phyloP scores from a whole-genome alignment of 2,113 vertebrate species.

The Gopherus flavomarginatus region DNA sequence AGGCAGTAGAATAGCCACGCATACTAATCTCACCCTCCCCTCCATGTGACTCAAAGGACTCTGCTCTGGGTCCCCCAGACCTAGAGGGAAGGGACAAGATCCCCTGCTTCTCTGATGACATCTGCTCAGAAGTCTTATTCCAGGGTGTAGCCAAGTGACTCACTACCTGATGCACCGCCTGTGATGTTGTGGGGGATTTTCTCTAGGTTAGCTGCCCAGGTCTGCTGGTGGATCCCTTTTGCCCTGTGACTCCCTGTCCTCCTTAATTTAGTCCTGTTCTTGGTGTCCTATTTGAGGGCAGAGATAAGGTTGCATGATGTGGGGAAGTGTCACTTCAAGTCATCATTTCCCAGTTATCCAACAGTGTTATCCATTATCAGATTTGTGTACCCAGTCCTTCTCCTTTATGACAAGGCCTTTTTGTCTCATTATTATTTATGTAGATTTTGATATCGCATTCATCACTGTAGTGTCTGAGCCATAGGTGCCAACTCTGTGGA shows the following conservation, averaged over 20 bases:
- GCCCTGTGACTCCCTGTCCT: background rate
- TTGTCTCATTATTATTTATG: too few species aligned
- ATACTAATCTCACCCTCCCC: background rate
- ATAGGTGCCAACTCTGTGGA: too few species aligned
- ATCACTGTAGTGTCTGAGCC: too few species aligned
- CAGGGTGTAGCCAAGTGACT: background rate
- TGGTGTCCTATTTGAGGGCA: background rate
- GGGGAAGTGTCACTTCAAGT: background rate
- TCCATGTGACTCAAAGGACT: background rate
- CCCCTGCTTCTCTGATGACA: accelerated
- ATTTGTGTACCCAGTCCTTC: too few species aligned
- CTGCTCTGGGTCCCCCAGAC: accelerated
- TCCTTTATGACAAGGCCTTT: too few species aligned
- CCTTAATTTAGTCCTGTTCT: background rate
- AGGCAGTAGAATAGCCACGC: background rate
- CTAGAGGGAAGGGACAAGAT: background rate
- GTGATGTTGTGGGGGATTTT: too few species aligned
- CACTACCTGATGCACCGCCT: too few species aligned
- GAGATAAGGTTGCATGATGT: accelerated
- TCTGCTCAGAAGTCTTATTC: background rate
- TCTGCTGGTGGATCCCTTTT: too few species aligned
- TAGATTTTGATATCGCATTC: too few species aligned
- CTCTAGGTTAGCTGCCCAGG: too few species aligned
- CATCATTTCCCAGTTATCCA: background rate
- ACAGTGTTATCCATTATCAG: background rate